Percentiles rank a stretch among this genome's conserved stretches.
Conservation (phyloP, 2,113 vertebrate species). For the Furnarius figulus region DNA sequence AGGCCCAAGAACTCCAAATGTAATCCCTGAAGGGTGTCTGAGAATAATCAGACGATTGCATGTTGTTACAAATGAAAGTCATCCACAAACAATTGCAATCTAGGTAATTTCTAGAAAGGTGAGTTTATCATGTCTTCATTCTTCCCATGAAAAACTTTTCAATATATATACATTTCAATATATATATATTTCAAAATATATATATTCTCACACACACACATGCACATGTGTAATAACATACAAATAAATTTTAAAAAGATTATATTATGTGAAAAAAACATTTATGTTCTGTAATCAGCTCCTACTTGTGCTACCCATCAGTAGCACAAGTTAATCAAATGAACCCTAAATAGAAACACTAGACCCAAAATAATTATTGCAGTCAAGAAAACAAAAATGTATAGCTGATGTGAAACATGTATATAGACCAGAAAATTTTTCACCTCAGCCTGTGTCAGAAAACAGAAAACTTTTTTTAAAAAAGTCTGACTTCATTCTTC, state of each 20-base stretch:
- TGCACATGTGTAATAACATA: background rate
- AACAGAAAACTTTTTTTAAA: background rate
- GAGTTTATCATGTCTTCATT: background rate
- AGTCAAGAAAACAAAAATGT: background rate
- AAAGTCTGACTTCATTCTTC: background rate
- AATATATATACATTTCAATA: too few species aligned
- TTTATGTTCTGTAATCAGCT: background rate
- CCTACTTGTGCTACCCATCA: background rate
- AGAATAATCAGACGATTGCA: background rate
- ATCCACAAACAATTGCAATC: background rate
- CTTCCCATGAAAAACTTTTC: background rate
- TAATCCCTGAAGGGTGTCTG: background rate
- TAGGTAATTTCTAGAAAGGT: background rate
- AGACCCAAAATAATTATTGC: background rate
- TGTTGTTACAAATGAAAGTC: background rate
- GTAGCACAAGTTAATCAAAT: background rate
- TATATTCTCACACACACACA: background rate
- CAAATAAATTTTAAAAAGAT: background rate
- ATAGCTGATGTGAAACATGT: background rate
- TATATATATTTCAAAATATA: too few species aligned
- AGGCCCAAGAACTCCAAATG: background rate
- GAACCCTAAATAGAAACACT: background rate
- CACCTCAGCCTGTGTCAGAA: background rate
- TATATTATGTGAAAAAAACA: background rate
- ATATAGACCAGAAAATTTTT: background rate